Base-by-base conservation (phyloP, 2,888 invertebrate genomes). In the Oxyscelio sp. region DNA sequence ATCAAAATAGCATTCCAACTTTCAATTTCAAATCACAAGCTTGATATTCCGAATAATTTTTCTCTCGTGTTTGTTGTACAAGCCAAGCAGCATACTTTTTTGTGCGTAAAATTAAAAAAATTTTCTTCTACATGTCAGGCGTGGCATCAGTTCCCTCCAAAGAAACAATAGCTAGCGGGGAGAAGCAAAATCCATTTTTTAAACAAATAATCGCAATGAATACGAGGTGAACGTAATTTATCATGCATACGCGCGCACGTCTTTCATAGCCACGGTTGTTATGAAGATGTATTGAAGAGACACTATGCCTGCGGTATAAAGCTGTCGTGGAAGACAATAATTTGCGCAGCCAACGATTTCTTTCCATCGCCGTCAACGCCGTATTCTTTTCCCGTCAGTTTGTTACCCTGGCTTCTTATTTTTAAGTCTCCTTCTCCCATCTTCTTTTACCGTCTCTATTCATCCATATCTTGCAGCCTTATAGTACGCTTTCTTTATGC, bases 311-410 rank as follows among this genome's bases (percentile, higher is more conserved):
- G 48, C 40, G 59, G 52, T 63, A 70, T 83, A 78, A 83, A 85
- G 81, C 83, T 78, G 71, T 80, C 66, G 75, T 58, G 52, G 71
- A 65, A 85, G 85, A 82, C 85, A 85, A 85, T 87, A 81, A 85
- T 87, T 87, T 79, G 83, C 71, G 78, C 83, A 83, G 85, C 80
- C 86, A 81, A 81, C 82, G 85, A 90, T 89, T 90, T 90, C 89
- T 88, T 89, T 87, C 88, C 90, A 88, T 89, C 89, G 87, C 85
- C 86, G 87, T 88, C 83, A 86, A 75, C 86, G 74, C 56, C 68
- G 89, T 87, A 91, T 91, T 91, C 90, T 92, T 89, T 87, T 84
- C 75, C 78, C 88, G 89, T 86, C 88, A 88, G 89, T 89, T 90
- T 88, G 78, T 82, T 81, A 87, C 83, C 87, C 70, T 63, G 54